Conservation (phyloP, 1,140 invertebrate species). For the Zaprionus kolodkinae region DNA sequence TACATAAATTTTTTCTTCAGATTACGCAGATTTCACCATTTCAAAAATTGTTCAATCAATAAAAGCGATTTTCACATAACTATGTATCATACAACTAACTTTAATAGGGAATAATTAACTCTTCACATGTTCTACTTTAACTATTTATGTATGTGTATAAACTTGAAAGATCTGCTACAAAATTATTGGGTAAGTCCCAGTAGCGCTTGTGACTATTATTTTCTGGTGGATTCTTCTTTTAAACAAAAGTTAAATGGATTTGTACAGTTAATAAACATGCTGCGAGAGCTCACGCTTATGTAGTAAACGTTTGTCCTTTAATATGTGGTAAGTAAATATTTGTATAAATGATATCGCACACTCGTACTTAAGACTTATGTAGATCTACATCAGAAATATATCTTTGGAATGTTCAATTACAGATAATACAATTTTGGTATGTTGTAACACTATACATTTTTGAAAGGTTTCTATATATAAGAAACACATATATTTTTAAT, state of each 20-base stretch:
- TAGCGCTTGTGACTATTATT: constrained; percentile 3
- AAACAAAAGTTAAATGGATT: background rate
- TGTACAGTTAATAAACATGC: constrained; percentile 13
- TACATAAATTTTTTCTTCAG: constrained; percentile 7
- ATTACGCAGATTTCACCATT: constrained; percentile 40
- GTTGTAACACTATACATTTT: constrained; percentile 27
- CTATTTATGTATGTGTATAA: background rate
- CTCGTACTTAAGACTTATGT: constrained; percentile 20
- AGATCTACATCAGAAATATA: constrained; percentile 32
- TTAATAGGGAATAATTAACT: background rate
- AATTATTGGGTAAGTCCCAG: background rate
- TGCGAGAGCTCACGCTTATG: constrained; percentile 28
- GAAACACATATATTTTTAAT: background rate
- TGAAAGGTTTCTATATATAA: constrained; percentile 3
- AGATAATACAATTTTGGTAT: constrained; percentile 31
- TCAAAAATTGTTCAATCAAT: constrained; percentile 39
- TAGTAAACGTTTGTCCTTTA: constrained; percentile 14
- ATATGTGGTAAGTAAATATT: constrained; percentile 24
- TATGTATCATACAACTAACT: constrained; percentile 1
- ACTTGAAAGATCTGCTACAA: constrained; percentile 3
- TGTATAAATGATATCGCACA: constrained; percentile 33
- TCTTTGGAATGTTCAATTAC: constrained; percentile 32
- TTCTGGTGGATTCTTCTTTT: background rate
- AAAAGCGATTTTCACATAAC: constrained; percentile 35
- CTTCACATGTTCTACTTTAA: constrained; percentile 16